These are phyloP conservation scores for Eupithecia abbreviata DNA, from an alignment of 2,888 invertebrate species.

Conservation along the genomic window DNA sequence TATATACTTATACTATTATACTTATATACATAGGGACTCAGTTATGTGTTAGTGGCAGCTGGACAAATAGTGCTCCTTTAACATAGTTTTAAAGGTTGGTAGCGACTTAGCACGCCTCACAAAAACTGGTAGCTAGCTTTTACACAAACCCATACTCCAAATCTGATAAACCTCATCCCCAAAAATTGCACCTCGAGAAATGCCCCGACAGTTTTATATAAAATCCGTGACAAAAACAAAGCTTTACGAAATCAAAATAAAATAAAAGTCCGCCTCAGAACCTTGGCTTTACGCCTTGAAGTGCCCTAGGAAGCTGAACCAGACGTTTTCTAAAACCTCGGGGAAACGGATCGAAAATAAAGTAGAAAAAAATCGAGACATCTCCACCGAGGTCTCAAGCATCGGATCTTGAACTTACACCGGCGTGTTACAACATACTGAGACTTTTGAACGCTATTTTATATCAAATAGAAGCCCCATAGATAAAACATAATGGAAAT, in stretches of 20 bases:
- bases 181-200: conserved; percentile 19
- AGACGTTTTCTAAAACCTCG: conserved; percentile 77
- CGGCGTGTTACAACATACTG: conserved; percentile 38
- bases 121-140: neutral
- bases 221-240: conserved; percentile 37
- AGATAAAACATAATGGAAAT: conserved; percentile 92
- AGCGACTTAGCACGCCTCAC: no score
- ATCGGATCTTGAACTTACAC: conserved; percentile 72
- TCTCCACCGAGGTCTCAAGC: conserved; percentile 80
- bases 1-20: no score
- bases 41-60: no score
- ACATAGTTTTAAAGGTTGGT: no score
- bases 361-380: conserved; percentile 81
- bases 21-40: no score
- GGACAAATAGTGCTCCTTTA: no score
- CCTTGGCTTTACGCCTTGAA: conserved; percentile 50
- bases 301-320: conserved; percentile 72
- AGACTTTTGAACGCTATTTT: neutral
- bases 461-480: conserved; percentile 89
- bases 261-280: conserved; percentile 37
- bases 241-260: conserved; percentile 32
- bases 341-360: conserved; percentile 80
- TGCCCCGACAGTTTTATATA: conserved; percentile 24
- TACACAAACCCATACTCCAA: neutral
- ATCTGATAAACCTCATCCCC: neutral